Evolutionary conservation across 2,888 invertebrate species (phyloP).

Genomic region (Phanerotoma sp.): DNA sequence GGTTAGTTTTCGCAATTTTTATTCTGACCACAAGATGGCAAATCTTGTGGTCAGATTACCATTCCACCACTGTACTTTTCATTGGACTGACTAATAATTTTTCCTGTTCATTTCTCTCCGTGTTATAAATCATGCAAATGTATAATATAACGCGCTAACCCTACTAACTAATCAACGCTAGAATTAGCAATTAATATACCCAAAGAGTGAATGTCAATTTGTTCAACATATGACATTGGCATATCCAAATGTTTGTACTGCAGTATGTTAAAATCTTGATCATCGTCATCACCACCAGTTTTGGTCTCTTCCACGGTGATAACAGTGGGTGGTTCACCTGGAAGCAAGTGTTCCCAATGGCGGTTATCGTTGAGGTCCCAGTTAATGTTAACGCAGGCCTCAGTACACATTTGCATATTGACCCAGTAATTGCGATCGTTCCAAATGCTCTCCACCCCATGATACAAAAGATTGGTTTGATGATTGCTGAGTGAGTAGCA

Average conservation of each 20-base stretch:
- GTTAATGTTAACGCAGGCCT: slow-evolving; percentile 60
- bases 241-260: slow-evolving; percentile 71
- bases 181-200: slow-evolving; percentile 57
- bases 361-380: slow-evolving; percentile 65
- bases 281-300: slow-evolving; percentile 62
- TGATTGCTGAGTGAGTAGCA: slow-evolving; percentile 54
- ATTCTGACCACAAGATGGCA: too few relatives aligned
- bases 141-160: not conserved
- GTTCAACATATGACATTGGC: slow-evolving; percentile 74
- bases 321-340: slow-evolving; percentile 66
- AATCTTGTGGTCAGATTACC: too few relatives aligned
- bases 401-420: slow-evolving; percentile 64
- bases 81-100: too few relatives aligned
- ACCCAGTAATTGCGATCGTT: slow-evolving; percentile 84
- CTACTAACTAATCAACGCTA: too few relatives aligned
- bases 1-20: too few relatives aligned
- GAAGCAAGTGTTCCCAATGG: slow-evolving; percentile 74
- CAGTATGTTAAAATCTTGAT: slow-evolving; percentile 46
- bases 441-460: slow-evolving; percentile 82
- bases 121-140: too few relatives aligned
- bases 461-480: slow-evolving; percentile 66
- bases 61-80: too few relatives aligned
- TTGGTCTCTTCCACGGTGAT: slow-evolving; percentile 57
- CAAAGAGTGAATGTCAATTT: slow-evolving; percentile 64
- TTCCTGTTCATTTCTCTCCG: too few relatives aligned